These are phyloP conservation scores for Pinna nobilis DNA, from an alignment of 1,140 invertebrate genomes.

Conservation along the genomic window DNA sequence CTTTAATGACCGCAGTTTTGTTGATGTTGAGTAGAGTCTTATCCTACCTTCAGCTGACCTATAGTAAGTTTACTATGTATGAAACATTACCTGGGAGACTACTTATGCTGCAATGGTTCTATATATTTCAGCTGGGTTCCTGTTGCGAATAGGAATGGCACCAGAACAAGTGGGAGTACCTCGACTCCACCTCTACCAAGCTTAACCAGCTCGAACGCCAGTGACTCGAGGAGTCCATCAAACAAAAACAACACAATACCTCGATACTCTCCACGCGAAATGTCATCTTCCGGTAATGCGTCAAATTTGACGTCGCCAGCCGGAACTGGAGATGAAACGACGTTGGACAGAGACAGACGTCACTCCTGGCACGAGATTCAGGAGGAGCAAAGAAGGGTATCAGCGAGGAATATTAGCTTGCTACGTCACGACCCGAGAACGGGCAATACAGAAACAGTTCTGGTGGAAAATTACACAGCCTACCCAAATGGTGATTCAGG, in stretches of 20 bases:
- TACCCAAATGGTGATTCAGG: constrained; percentile 41
- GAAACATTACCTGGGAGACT: too few species aligned
- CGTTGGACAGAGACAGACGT: constrained; percentile 29
- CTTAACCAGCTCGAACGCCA: constrained; percentile 30
- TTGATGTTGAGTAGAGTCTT: too few species aligned
- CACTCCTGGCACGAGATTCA: constrained; percentile 40
- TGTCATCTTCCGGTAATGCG: constrained; percentile 36
- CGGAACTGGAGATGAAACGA: constrained; percentile 34
- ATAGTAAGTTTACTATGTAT: too few species aligned
- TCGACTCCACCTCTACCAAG: constrained; percentile 31
- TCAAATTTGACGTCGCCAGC: constrained; percentile 36
- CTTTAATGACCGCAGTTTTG: too few species aligned
- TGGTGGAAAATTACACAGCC: constrained; percentile 19
- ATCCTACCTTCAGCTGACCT: too few species aligned
- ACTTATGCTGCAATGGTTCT: too few species aligned
- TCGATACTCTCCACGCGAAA: constrained; percentile 29
- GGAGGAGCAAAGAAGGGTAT: constrained; percentile 4
- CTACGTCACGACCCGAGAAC: constrained; percentile 32
- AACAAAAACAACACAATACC: constrained; percentile 37
- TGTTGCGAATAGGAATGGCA: constrained; percentile 26
- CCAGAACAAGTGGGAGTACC: constrained; percentile 10
- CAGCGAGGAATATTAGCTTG: constrained; percentile 28
- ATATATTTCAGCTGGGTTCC: constrained; percentile 41
- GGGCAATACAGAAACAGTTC: constrained; percentile 31
- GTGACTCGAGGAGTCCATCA: constrained; percentile 2